A percentile compares a stretch with the other conserved stretches of the same genome.
Evolutionary conservation across 2,888 invertebrate species (phyloP).

Genomic region (Urechis unicinctus): DNA sequence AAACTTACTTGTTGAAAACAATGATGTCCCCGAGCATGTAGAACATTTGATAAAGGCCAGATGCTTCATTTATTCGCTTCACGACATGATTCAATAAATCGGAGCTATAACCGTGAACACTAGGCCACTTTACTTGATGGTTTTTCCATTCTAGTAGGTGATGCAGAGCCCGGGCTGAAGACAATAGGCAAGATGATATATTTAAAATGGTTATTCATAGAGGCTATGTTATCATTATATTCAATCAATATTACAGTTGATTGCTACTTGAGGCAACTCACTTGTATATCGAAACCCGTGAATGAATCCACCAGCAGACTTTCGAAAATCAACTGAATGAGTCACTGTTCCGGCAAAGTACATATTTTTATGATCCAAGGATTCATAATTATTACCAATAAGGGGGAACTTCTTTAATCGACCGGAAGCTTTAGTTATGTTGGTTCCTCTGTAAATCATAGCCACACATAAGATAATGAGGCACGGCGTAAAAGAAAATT

Average conservation of each 20-base stretch:
- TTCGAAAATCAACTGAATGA: conserved; percentile 52
- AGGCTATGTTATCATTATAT: too few relatives aligned
- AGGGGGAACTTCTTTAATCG: conserved; percentile 43
- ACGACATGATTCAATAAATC: conserved; percentile 43
- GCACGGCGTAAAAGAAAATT: too few relatives aligned
- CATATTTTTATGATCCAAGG: conserved; percentile 38
- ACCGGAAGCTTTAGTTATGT: conserved; percentile 14
- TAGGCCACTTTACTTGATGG: conserved; percentile 50
- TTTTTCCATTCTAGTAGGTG: conserved; percentile 48
- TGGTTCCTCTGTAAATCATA: conserved; percentile 19
- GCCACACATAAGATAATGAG: too few relatives aligned
- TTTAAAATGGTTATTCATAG: too few relatives aligned
- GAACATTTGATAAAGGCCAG: conserved; percentile 53
- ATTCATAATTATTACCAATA: conserved; percentile 47
- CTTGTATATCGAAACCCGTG: conserved; percentile 54
- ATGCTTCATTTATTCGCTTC: conserved; percentile 52
- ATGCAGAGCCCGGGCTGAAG: conserved; percentile 45
- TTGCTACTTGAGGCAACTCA: conserved; percentile 21
- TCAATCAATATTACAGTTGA: too few relatives aligned
- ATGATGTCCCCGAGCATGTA: conserved; percentile 49
- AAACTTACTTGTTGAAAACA: conserved; percentile 44
- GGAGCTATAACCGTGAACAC: conserved; percentile 24
- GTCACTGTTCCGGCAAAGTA: conserved; percentile 49
- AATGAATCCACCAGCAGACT: conserved; percentile 53
- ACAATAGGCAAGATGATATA: background rate